Percentiles rank a stretch among this genome's conserved stretches.
phyloP scores from a whole-genome alignment of 1,140 invertebrate genomes.

The Cyclina sinensis region DNA sequence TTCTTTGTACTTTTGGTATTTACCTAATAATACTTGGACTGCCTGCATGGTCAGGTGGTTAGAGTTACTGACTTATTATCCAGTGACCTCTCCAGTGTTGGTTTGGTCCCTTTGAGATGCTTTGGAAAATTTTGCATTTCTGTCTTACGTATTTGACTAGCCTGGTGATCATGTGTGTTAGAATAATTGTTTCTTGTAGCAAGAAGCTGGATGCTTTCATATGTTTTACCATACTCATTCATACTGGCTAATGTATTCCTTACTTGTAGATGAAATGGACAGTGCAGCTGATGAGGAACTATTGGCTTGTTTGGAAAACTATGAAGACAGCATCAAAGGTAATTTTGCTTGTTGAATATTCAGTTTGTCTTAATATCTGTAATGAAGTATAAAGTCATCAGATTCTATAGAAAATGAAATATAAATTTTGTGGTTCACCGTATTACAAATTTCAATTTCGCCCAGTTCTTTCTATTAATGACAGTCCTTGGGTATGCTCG shows the following conservation, averaged over 20 bases:
- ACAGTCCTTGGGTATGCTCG: neutral
- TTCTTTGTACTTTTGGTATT: conserved; percentile 38
- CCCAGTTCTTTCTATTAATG: neutral
- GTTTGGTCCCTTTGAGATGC: neutral
- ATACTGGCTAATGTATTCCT: neutral
- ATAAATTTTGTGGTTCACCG: neutral
- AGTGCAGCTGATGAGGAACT: conserved; percentile 46
- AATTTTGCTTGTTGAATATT: conserved; percentile 32
- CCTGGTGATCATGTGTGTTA: neutral
- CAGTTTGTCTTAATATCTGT: conserved; percentile 18
- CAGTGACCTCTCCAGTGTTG: neutral
- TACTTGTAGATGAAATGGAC: conserved; percentile 46
- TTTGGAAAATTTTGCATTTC: neutral
- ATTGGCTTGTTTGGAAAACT: conserved; percentile 40
- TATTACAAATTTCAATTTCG: conserved; percentile 1
- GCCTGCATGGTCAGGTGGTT: neutral
- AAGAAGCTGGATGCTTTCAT: neutral
- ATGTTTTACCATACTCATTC: conserved; percentile 1
- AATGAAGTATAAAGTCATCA: conserved; percentile 17
- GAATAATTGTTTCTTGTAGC: conserved; percentile 14
- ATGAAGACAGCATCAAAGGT: conserved; percentile 39
- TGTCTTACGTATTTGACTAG: neutral
- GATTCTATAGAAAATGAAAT: neutral
- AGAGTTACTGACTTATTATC: neutral
- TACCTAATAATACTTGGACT: neutral